A percentile compares a stretch with the other conserved stretches of the same genome.
Conservation (phyloP, 2,113 vertebrate species). For the Coptodon rendalli region DNA sequence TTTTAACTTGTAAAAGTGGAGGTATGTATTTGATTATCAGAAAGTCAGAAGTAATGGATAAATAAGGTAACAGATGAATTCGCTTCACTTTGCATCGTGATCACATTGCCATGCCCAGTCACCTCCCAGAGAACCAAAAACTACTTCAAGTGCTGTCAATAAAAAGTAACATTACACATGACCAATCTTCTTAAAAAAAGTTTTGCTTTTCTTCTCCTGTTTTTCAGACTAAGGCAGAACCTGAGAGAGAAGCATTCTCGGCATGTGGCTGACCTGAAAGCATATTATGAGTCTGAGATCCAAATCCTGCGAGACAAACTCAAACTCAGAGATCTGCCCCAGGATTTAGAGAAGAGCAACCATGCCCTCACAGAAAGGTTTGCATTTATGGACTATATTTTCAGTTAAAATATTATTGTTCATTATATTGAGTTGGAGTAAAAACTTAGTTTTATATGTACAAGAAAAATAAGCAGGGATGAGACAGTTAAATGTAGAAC, state of each 20-base stretch:
- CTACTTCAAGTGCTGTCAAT: not conserved
- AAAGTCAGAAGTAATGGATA: not conserved
- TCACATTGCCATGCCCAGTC: not conserved
- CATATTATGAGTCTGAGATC: conserved; percentile 93
- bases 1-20: not conserved
- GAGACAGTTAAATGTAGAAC: not conserved
- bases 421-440: not conserved
- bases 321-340: conserved; percentile 68
- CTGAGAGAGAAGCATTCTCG: conserved; percentile 90
- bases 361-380: conserved; percentile 81
- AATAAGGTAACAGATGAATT: not conserved
- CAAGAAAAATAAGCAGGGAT: not conserved
- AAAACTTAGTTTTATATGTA: not conserved
- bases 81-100: not conserved
- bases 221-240: conserved; percentile 82
- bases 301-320: conserved; percentile 81
- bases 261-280: conserved; percentile 87
- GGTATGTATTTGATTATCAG: not conserved
- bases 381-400: not conserved
- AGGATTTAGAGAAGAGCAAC: conserved; percentile 80
- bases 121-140: not conserved
- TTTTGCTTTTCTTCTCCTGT: not conserved
- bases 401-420: not conserved
- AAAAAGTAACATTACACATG: not conserved
- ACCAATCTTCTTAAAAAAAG: not conserved